Conservation (phyloP, 2,113 vertebrate genomes). For the Hippoglossus stenolepis region DNA sequence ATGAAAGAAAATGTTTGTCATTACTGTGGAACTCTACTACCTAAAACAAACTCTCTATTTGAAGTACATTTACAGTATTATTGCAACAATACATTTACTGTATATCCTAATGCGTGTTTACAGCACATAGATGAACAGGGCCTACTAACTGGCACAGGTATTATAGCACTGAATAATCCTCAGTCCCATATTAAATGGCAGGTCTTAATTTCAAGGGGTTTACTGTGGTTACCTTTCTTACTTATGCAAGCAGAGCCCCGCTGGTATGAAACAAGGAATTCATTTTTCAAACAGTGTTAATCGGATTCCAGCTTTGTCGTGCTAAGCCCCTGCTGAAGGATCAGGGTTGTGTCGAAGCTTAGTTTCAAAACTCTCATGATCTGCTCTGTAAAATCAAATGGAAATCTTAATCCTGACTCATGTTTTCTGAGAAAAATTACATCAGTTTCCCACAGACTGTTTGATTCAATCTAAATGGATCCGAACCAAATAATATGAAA, state of each 20-base stretch:
- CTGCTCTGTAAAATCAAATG: conserved; percentile 2
- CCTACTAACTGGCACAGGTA: too few species aligned
- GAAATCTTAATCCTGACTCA: neutral
- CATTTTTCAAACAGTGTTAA: conserved; percentile 22
- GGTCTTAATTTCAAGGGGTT: neutral
- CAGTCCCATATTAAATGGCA: neutral
- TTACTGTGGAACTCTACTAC: neutral
- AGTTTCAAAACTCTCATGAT: conserved; percentile 27
- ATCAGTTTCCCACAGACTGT: neutral
- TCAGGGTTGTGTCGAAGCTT: conserved; percentile 35
- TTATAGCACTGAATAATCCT: neutral
- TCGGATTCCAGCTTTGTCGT: conserved; percentile 36
- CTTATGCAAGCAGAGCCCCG: neutral
- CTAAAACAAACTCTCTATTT: too few species aligned
- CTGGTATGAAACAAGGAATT: conserved; percentile 26
- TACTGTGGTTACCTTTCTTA: neutral
- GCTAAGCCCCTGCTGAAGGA: conserved; percentile 34
- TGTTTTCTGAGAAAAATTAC: neutral
- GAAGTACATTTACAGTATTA: neutral
- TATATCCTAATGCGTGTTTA: neutral
- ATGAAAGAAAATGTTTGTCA: conserved; percentile 9
- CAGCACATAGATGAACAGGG: too few species aligned
- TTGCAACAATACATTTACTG: neutral
- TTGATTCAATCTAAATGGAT: neutral
- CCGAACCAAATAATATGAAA: neutral